phyloP scores from a whole-genome alignment of 37 sponge, comb jelly and placozoan species.

The Aplysina aerophoba region DNA sequence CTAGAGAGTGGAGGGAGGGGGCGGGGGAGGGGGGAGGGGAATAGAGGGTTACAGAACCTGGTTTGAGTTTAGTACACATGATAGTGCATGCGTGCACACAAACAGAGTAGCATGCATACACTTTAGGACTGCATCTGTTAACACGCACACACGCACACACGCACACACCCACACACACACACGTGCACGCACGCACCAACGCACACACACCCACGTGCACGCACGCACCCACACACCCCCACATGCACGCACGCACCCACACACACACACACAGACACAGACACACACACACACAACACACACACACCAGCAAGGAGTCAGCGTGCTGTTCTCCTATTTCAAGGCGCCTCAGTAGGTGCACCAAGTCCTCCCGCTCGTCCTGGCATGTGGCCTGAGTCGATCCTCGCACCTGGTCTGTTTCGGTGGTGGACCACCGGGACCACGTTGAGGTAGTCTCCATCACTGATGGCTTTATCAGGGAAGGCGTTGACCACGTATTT shows the following conservation, averaged over 20 bases:
- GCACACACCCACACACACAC: constrained; percentile 10
- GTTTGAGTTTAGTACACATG: neutral
- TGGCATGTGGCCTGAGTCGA: neutral
- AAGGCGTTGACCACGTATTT: no score
- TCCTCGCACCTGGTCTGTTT: constrained; percentile 8
- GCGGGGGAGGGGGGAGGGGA: neutral
- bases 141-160: constrained; percentile 11
- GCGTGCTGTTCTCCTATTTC: constrained; percentile 31
- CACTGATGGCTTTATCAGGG: neutral
- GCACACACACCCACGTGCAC: constrained; percentile 1
- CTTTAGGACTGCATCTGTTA: constrained; percentile 10
- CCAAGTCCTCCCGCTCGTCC: constrained; percentile 18
- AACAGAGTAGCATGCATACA: neutral
- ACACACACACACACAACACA: constrained; percentile 23
- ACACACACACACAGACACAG: constrained; percentile 12
- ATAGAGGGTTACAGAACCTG: neutral
- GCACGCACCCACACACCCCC: neutral
- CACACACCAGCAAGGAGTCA: constrained; percentile 13
- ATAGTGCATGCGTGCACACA: neutral
- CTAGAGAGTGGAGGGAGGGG: constrained; percentile 15
- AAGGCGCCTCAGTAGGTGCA: constrained; percentile 3
- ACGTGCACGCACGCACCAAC: constrained; percentile 11
- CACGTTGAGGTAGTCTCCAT: neutral
- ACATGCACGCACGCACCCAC: neutral
- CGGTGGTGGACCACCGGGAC: constrained; percentile 7